A percentile compares a stretch with the other conserved stretches of the same genome.
Conservation (phyloP, 2,113 vertebrate species). For the Athene noctua region DNA sequence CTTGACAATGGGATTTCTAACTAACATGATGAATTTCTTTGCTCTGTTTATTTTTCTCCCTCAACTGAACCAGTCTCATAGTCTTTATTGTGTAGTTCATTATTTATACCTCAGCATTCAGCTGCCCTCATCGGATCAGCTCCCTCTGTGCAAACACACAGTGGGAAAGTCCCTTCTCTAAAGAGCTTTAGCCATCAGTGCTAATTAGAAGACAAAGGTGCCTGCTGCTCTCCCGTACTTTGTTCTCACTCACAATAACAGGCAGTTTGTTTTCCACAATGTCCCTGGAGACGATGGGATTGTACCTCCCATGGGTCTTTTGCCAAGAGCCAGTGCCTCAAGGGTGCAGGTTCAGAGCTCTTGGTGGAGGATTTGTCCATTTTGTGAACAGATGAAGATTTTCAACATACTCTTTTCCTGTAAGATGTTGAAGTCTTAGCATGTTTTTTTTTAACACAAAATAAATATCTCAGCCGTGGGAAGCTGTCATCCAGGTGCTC, state of each 20-base stretch:
- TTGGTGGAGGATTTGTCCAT: not conserved
- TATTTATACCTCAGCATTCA: slow-evolving; percentile 38
- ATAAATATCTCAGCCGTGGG: not conserved
- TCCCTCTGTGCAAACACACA: slow-evolving; percentile 28
- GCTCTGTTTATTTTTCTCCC: slow-evolving; percentile 28
- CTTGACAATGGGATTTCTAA: not conserved
- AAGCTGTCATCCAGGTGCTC: not conserved
- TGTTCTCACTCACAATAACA: not conserved
- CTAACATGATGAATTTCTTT: not conserved
- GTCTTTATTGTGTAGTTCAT: slow-evolving; percentile 51
- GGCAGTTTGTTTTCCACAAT: not conserved
- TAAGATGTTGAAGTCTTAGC: not conserved
- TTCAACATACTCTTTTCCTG: not conserved
- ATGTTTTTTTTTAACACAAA: not conserved
- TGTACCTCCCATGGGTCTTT: not conserved
- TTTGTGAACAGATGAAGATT: not conserved
- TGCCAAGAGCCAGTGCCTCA: not conserved
- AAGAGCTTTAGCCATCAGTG: slow-evolving; percentile 36
- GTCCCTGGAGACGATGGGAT: not conserved
- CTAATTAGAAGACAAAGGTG: slow-evolving; percentile 57
- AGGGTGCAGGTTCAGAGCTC: not conserved
- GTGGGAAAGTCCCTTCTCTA: slow-evolving; percentile 29
- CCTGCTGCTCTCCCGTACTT: slow-evolving; percentile 7
- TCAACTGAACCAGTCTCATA: not conserved
- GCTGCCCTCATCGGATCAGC: slow-evolving; percentile 36